phyloP scores from a whole-genome alignment of 2,888 invertebrate species.

The Spodoptera exigua region DNA sequence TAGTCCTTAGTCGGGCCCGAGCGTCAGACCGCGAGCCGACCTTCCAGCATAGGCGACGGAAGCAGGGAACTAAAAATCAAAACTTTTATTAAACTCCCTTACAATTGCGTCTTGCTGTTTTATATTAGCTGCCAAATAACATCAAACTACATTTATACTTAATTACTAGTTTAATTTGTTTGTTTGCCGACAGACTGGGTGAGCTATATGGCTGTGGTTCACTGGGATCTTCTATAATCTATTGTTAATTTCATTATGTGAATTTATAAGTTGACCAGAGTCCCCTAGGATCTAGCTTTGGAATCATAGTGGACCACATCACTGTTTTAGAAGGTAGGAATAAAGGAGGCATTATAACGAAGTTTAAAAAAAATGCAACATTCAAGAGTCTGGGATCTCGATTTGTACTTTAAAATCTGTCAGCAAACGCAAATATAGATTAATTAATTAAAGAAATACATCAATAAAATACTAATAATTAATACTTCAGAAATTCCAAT shows the following conservation, averaged over 20 bases:
- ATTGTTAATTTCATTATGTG: no score
- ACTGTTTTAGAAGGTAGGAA: no score
- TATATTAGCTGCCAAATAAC: constrained; percentile 10
- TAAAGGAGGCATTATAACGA: no score
- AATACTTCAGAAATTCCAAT: constrained; percentile 34
- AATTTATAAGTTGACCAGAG: no score
- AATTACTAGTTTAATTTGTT: constrained; percentile 7
- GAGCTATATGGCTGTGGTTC: neutral
- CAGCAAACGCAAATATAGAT: constrained; percentile 18
- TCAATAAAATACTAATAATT: constrained; percentile 9
- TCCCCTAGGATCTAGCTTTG: no score
- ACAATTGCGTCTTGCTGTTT: constrained; percentile 17
- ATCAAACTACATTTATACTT: constrained; percentile 18
- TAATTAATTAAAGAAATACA: constrained; percentile 10
- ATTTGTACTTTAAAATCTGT: constrained; percentile 16
- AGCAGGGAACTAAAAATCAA: constrained; percentile 78
- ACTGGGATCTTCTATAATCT: no score
- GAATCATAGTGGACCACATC: no score
- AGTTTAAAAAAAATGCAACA: no score
- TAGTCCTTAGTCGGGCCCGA: constrained; percentile 52
- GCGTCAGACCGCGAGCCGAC: constrained; percentile 79
- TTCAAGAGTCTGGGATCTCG: constrained; percentile 29
- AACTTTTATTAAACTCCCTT: constrained; percentile 48
- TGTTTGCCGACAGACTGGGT: constrained; percentile 27
- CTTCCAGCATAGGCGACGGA: constrained; percentile 78